Percentiles rank a stretch among this genome's conserved stretches.
These are phyloP conservation scores for Pterocles burchelli DNA, from an alignment of 2,113 vertebrate genomes.

Conservation along the genomic window DNA sequence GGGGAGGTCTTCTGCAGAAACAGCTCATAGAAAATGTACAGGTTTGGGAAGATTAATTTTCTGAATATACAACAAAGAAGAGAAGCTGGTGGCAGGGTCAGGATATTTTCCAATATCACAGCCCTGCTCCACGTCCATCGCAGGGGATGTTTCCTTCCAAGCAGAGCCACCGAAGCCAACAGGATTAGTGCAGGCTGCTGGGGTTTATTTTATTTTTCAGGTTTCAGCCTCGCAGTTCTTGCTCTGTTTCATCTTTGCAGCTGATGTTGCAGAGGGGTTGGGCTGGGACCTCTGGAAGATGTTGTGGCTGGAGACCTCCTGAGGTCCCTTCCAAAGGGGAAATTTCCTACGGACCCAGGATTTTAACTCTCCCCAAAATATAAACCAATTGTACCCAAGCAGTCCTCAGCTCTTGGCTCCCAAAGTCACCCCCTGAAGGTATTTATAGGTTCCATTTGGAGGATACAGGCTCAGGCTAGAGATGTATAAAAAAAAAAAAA, in stretches of 20 bases:
- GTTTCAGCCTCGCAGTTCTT: background rate
- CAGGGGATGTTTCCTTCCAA: background rate
- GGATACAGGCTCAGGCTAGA: background rate
- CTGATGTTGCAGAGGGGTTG: background rate
- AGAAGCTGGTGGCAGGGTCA: background rate
- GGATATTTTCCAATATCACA: accelerated
- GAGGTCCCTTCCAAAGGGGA: accelerated
- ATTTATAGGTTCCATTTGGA: background rate
- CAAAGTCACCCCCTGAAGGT: background rate
- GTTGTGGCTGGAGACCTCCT: background rate
- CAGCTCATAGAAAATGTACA: accelerated
- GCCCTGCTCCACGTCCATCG: background rate
- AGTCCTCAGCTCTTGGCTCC: background rate
- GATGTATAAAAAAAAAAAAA: background rate
- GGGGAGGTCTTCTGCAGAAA: background rate
- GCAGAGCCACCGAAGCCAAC: background rate
- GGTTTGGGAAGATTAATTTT: background rate
- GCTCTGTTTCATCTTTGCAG: background rate
- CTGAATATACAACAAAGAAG: background rate
- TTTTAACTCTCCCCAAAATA: accelerated
- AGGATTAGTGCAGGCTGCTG: background rate
- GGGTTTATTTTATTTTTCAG: background rate
- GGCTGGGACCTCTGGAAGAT: background rate
- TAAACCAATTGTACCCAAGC: background rate
- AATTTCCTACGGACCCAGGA: background rate